phyloP scores from a whole-genome alignment of 2,113 vertebrate genomes.

The Scytalopus superciliaris region DNA sequence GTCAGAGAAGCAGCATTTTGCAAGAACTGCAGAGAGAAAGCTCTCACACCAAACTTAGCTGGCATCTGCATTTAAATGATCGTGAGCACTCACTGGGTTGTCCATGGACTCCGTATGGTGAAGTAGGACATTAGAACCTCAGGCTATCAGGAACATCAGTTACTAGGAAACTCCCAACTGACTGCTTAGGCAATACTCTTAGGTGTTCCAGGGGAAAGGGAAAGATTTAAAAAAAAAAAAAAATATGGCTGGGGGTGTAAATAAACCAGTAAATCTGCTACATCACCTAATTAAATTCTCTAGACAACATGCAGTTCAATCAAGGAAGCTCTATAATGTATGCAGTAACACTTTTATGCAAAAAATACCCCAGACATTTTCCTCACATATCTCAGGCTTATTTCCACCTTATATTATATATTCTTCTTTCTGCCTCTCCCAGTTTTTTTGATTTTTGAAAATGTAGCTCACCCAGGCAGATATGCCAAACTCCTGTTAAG shows the following conservation, averaged over 20 bases:
- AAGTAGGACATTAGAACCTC: neutral
- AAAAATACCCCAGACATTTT: neutral
- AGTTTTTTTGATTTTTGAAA: neutral
- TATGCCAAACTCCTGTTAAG: neutral
- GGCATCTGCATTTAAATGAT: neutral
- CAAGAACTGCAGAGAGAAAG: neutral
- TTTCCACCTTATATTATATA: neutral
- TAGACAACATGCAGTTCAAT: neutral
- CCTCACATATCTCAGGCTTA: neutral
- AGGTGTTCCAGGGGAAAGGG: neutral
- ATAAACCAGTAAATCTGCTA: neutral
- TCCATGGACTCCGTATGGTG: neutral
- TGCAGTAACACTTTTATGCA: neutral
- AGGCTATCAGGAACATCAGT: neutral
- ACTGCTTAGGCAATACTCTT: neutral
- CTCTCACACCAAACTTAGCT: neutral
- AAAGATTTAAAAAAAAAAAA: too few relatives aligned
- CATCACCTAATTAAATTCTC: neutral
- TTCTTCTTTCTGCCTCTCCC: neutral
- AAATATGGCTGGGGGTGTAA: neutral
- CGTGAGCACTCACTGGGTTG: fast-evolving
- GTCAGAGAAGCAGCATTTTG: neutral
- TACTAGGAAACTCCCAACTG: neutral
- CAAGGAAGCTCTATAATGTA: neutral
- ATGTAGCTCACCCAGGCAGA: neutral